phyloP scores from a whole-genome alignment of 2,113 vertebrate genomes.

The Ptilonorhynchus violaceus region DNA sequence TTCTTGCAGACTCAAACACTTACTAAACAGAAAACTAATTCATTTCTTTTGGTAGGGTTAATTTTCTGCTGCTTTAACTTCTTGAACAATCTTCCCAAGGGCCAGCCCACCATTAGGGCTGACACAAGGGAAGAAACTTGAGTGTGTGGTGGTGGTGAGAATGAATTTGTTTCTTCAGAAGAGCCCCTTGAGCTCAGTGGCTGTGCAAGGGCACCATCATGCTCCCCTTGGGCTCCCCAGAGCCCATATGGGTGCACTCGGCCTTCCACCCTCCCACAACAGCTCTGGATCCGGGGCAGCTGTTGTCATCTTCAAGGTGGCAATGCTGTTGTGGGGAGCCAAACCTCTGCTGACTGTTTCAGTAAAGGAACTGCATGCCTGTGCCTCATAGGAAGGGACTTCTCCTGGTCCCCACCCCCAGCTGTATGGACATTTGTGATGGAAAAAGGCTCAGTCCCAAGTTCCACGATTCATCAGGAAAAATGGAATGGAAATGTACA shows the following conservation, averaged over 20 bases:
- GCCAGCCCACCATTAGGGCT: not conserved
- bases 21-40: not conserved
- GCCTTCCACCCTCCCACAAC: not conserved
- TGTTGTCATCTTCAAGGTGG: not conserved
- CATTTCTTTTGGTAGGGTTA: not conserved
- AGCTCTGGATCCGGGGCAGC: not conserved
- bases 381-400: not conserved
- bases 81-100: not conserved
- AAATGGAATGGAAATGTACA: not conserved
- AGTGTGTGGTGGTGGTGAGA: not conserved
- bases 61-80: not conserved
- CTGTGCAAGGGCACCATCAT: not conserved
- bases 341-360: not conserved
- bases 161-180: not conserved
- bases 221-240: not conserved
- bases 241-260: accelerated
- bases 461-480: not conserved
- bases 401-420: not conserved
- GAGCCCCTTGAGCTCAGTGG: not conserved
- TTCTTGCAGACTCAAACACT: not conserved
- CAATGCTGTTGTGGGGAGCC: not conserved
- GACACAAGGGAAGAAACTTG: not conserved
- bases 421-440: accelerated
- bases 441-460: not conserved
- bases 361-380: not conserved